phyloP scores from a whole-genome alignment of 1,140 invertebrate genomes.

The Zaprionus kolodkinae region DNA sequence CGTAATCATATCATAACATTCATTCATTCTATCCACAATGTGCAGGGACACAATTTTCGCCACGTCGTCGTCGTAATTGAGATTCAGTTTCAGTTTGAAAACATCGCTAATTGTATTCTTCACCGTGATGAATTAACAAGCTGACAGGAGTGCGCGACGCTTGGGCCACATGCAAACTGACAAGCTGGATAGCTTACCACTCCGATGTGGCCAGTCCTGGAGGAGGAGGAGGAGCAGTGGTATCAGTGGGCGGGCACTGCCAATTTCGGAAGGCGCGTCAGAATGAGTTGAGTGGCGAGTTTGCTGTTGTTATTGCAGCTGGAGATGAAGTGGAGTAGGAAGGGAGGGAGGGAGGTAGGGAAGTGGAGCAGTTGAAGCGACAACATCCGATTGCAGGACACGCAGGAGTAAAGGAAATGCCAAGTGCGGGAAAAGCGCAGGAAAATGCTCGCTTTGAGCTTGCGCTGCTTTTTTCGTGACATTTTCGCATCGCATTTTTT shows the following conservation, averaged over 20 bases:
- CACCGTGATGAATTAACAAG: conserved; percentile 30
- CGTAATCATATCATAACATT: conserved; percentile 2
- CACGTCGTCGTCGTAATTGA: not conserved
- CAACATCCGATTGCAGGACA: conserved; percentile 43
- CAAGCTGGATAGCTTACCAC: conserved; percentile 62
- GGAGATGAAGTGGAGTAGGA: conserved; percentile 2
- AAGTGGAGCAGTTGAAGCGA: conserved; percentile 21
- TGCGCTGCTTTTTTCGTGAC: conserved; percentile 51
- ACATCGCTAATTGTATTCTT: conserved; percentile 33
- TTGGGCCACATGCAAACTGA: conserved; percentile 48
- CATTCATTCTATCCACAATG: not conserved
- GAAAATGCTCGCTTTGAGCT: conserved; percentile 69
- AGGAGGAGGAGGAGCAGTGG: conserved; percentile 24
- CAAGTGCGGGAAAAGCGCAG: conserved; percentile 19
- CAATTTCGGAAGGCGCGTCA: conserved; percentile 12
- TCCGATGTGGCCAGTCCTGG: conserved; percentile 49
- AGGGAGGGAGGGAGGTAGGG: too few species aligned
- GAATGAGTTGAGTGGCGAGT: conserved; percentile 9
- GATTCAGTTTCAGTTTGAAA: conserved; percentile 9
- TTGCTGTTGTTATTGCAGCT: conserved; percentile 22
- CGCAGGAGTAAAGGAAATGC: conserved; percentile 34
- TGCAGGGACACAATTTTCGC: not conserved
- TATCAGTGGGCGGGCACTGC: conserved; percentile 32
- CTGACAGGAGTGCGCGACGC: conserved; percentile 13
- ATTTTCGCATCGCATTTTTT: conserved; percentile 35